Evolutionary conservation across 1,140 invertebrate species (phyloP).

Genomic region (Alviniconcha marisindica): DNA sequence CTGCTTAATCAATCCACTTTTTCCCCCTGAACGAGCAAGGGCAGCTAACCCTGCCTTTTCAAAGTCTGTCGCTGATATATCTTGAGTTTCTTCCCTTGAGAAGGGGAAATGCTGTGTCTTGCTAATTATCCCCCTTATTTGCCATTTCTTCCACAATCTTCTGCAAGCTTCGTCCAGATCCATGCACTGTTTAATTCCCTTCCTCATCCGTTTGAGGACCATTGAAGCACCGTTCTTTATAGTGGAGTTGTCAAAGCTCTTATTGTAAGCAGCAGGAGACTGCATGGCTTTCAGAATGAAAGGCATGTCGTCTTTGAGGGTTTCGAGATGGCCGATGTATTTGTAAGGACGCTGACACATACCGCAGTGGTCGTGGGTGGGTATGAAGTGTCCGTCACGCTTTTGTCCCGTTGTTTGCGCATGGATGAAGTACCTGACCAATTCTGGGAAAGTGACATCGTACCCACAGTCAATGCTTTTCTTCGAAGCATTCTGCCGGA

Average conservation of each 20-base stretch:
- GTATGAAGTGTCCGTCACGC: constrained; percentile 29
- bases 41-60: constrained; percentile 34
- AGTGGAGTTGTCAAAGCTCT: constrained; percentile 57
- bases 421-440: constrained; percentile 64
- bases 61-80: background rate
- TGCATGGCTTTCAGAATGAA: constrained; percentile 44
- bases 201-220: constrained; percentile 52
- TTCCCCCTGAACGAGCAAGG: background rate
- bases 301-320: constrained; percentile 4
- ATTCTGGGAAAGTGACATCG: constrained; percentile 67
- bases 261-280: constrained; percentile 51
- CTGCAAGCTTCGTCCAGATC: constrained; percentile 48
- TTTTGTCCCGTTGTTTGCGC: constrained; percentile 54
- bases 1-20: constrained; percentile 21
- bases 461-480: constrained; percentile 59
- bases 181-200: constrained; percentile 44
- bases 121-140: constrained; percentile 65
- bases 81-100: background rate
- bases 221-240: constrained; percentile 56
- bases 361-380: background rate
- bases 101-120: constrained; percentile 57
- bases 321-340: constrained; percentile 14
- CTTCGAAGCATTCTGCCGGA: constrained; percentile 44
- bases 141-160: constrained; percentile 62
- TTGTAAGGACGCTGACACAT: background rate